Percentiles rank a stretch among this genome's conserved stretches.
Evolutionary conservation across 2,888 invertebrate genomes (phyloP).

Genomic region (Thelaira solivaga): DNA sequence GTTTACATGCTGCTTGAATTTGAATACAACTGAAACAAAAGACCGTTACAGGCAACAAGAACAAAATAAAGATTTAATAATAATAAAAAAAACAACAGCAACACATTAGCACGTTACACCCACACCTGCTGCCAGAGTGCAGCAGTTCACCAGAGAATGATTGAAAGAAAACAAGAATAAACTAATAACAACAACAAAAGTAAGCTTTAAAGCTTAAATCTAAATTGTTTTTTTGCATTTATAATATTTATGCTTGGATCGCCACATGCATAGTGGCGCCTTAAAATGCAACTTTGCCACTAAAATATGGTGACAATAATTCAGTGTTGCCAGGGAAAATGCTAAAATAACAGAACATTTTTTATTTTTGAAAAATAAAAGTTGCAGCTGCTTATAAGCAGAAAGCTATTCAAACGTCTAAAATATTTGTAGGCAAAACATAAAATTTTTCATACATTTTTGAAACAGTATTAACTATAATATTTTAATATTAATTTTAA

Average conservation of each 20-base stretch:
- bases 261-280: slow-evolving; percentile 39
- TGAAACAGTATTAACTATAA: too few relatives aligned
- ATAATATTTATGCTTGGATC: neutral
- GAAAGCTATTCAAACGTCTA: too few relatives aligned
- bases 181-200: neutral
- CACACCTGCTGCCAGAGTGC: slow-evolving; percentile 52
- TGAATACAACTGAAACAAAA: neutral
- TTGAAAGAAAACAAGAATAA: slow-evolving; percentile 6
- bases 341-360: too few relatives aligned
- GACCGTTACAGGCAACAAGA: too few relatives aligned
- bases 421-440: too few relatives aligned
- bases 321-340: too few relatives aligned
- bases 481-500: too few relatives aligned
- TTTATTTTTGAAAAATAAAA: too few relatives aligned
- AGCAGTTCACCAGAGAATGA: slow-evolving; percentile 14
- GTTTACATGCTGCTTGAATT: slow-evolving; percentile 15
- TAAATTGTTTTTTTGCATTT: slow-evolving; percentile 19
- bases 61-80: too few relatives aligned
- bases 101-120: slow-evolving; percentile 26
- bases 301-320: neutral
- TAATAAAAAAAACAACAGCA: slow-evolving; percentile 7
- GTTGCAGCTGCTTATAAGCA: too few relatives aligned
- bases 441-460: too few relatives aligned
- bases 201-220: slow-evolving; percentile 17
- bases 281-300: slow-evolving; percentile 16